Percentiles rank a stretch among this genome's conserved stretches.
Conservation (phyloP, 1,140 invertebrate genomes). For the Sycophila sp. region DNA sequence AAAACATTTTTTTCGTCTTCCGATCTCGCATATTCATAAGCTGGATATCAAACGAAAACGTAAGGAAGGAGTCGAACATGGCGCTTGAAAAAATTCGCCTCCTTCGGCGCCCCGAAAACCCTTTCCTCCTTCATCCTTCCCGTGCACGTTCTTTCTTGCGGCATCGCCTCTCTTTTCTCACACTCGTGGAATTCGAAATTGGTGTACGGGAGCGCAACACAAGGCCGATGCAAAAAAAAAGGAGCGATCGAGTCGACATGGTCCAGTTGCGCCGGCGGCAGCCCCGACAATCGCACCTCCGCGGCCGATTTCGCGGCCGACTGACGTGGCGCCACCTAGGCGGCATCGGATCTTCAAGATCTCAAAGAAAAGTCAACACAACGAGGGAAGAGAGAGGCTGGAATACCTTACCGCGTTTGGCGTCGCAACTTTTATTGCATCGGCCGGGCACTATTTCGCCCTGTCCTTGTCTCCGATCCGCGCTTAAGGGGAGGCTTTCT, state of each 20-base stretch:
- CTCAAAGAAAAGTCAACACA: conserved; percentile 2
- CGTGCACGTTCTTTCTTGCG: not conserved
- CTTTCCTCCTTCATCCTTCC: not conserved
- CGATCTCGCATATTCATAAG: not conserved
- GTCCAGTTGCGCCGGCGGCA: not conserved
- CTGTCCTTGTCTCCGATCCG: no score
- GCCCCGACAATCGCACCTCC: conserved; percentile 22
- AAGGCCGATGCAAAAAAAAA: conserved; percentile 3
- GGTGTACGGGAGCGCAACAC: not conserved
- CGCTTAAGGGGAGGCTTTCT: no score
- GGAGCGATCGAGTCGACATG: not conserved
- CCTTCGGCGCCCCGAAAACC: not conserved
- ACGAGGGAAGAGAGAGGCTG: not conserved
- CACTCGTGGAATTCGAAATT: conserved; percentile 26
- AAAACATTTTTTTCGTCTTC: not conserved
- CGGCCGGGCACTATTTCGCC: no score
- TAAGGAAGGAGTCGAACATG: not conserved
- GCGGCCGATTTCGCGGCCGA: conserved; percentile 15
- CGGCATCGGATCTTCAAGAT: conserved; percentile 26
- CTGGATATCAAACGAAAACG: not conserved
- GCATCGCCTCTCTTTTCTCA: conserved; percentile 14
- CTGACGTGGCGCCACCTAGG: conserved; percentile 35
- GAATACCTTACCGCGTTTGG: no score
- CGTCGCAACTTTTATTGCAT: no score
- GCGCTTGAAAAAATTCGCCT: not conserved